phyloP scores from a whole-genome alignment of 2,888 invertebrate species.

The Opisthograptis luteolata region DNA sequence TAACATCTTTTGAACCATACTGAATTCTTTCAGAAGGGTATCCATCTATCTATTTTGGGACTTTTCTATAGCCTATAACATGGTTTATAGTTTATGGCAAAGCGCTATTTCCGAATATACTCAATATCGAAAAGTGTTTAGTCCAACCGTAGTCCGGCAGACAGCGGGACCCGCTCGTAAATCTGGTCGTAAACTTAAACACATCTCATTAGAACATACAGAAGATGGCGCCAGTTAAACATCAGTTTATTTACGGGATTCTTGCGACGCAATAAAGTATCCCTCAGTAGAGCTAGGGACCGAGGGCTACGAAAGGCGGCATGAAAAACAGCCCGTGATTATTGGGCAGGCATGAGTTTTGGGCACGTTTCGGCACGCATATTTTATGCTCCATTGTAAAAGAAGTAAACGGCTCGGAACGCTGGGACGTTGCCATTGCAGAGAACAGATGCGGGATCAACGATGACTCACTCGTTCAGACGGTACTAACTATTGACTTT shows the following conservation, averaged over 20 bases:
- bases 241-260: conserved; percentile 39
- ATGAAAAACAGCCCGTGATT: conserved; percentile 40
- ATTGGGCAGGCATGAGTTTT: conserved; percentile 39
- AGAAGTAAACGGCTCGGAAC: conserved; percentile 30
- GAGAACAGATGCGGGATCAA: conserved; percentile 27
- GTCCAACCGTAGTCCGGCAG: conserved; percentile 42
- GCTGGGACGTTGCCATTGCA: conserved; percentile 18
- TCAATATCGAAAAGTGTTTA: conserved; percentile 26
- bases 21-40: too few relatives aligned
- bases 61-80: background rate
- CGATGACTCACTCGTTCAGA: conserved; percentile 34
- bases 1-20: too few relatives aligned
- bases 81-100: background rate
- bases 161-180: conserved; percentile 51
- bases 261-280: conserved; percentile 35
- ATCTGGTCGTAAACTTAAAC: conserved; percentile 59
- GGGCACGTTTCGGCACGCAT: conserved; percentile 36
- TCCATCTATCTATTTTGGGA: too few relatives aligned
- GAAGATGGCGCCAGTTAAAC: conserved; percentile 55
- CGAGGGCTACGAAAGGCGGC: conserved; percentile 36
- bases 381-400: conserved; percentile 34
- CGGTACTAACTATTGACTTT: conserved; percentile 18
- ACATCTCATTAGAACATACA: conserved; percentile 59
- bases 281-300: conserved; percentile 9
- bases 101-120: background rate